phyloP scores from a whole-genome alignment of 2,888 invertebrate species.

The Platycheirus rosarum region DNA sequence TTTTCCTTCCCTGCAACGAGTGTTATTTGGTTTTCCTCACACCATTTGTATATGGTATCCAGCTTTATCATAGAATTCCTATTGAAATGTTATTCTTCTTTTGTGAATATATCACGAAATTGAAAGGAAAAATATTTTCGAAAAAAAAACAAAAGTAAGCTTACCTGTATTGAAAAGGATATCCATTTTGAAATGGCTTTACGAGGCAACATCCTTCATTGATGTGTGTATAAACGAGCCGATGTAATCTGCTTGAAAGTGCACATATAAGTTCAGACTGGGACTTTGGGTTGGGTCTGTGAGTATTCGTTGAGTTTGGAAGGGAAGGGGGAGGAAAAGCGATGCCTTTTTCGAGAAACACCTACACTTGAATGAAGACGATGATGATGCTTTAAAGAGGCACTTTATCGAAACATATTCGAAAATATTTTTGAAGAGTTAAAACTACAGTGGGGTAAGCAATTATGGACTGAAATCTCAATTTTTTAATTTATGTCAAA shows the following conservation, averaged over 20 bases:
- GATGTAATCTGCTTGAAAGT: slow-evolving; percentile 57
- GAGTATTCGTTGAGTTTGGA: too few species aligned
- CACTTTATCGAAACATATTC: slow-evolving; percentile 55
- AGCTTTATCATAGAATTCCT: slow-evolving; percentile 45
- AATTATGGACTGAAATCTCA: neutral
- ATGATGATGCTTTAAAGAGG: slow-evolving; percentile 43
- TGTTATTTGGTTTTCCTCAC: slow-evolving; percentile 33
- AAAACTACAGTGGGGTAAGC: slow-evolving; percentile 14
- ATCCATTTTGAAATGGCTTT: slow-evolving; percentile 60
- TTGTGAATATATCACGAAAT: slow-evolving; percentile 38
- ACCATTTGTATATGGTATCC: neutral
- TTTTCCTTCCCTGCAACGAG: slow-evolving; percentile 16
- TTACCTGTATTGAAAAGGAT: slow-evolving; percentile 36
- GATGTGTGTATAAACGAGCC: slow-evolving; percentile 50
- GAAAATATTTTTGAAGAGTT: neutral
- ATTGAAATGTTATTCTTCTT: slow-evolving; percentile 46
- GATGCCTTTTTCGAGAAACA: slow-evolving; percentile 21
- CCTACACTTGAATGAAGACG: slow-evolving; percentile 18
- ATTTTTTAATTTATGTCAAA: too few species aligned
- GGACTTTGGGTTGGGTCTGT: too few species aligned
- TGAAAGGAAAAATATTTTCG: slow-evolving; percentile 11
- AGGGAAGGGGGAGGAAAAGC: neutral
- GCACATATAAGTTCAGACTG: slow-evolving; percentile 13
- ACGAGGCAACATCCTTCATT: slow-evolving; percentile 30
- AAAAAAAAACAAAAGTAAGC: slow-evolving; percentile 12